Evolutionary conservation across 2,888 invertebrate species (phyloP), one percentile per base, ranked within the genome.

Genomic region (Noctua fimbriata): DNA sequence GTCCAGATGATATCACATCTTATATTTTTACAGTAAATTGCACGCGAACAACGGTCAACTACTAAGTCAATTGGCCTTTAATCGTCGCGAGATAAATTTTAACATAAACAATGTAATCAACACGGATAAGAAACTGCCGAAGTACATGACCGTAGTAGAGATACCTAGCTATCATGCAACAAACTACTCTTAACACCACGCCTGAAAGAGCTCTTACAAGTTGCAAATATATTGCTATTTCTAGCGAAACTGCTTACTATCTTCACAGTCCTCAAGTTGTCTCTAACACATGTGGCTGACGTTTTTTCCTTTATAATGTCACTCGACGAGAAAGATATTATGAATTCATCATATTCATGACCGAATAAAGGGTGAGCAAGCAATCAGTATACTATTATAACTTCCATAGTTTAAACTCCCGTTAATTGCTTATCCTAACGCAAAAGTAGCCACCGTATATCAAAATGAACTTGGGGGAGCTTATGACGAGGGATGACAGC

Each of bases 401-500:
- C 72, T 81, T 87, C 12, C 32, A 60, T 81, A 78, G 76, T 84
- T 84, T 81, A 74, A 77, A 63, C 76, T 77, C 41, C 49, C 28
- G 73, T 87, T 87, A 90, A 90, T 87, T 89, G 80, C 79, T 82
- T 83, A 89, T 84, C 75, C 78, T 58, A 79, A 73, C 83, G 75
- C 83, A 74, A 89, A 90, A 89, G 86, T 89, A 88, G 83, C 85
- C 82, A 76, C 76, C 82, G 86, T 76, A 83, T 88, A 85, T 86
- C 79, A 78, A 84, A 90, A 86, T 89, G 78, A 88, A 86, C 85
- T 88, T 88, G 83, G 73, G 84, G 86, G 86, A 86, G 79, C 69
- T 86, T 82, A 79, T 91, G 92, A 92, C 88, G 88, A 92, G 89
- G 92, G 93, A 82, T 90, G 90, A 91, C 91, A 89, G 88, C 83